Evolutionary conservation across 2,888 invertebrate species (phyloP).

Genomic region (Aspidiotus rigidus): DNA sequence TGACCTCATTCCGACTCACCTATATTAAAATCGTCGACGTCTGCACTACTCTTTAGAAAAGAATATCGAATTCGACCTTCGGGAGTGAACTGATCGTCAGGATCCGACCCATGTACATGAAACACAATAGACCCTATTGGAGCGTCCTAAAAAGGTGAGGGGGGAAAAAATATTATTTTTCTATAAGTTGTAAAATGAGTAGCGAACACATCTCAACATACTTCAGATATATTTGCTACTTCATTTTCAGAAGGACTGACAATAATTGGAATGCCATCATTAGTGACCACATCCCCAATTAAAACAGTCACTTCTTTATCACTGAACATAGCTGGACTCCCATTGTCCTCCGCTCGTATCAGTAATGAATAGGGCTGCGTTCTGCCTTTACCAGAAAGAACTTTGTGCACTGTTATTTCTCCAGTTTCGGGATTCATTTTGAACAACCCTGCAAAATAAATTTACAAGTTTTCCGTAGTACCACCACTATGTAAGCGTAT

Average conservation of each 20-base stretch:
- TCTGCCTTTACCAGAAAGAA: slow-evolving; percentile 65
- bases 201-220: slow-evolving; percentile 39
- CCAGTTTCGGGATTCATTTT: slow-evolving; percentile 58
- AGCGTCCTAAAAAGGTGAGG: slow-evolving; percentile 55
- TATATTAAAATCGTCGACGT: slow-evolving; percentile 38
- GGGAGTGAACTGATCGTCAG: slow-evolving; percentile 65
- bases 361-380: slow-evolving; percentile 61
- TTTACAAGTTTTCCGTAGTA: too few relatives aligned
- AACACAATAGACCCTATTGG: slow-evolving; percentile 63
- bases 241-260: slow-evolving; percentile 61
- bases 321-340: slow-evolving; percentile 51
- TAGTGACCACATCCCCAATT: slow-evolving; percentile 69
- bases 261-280: slow-evolving; percentile 69
- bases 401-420: slow-evolving; percentile 55
- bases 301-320: slow-evolving; percentile 57
- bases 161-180: not conserved
- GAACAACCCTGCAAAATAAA: slow-evolving; percentile 51
- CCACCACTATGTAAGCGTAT: too few relatives aligned
- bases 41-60: slow-evolving; percentile 56
- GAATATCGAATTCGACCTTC: slow-evolving; percentile 63
- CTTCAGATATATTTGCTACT: slow-evolving; percentile 60
- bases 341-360: slow-evolving; percentile 61
- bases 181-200: too few relatives aligned
- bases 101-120: slow-evolving; percentile 66
- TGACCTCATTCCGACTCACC: slow-evolving; percentile 34